Evolutionary conservation across 2,888 invertebrate species (phyloP), one percentile per base, ranked within the genome.

Genomic region (Arge pagana): DNA sequence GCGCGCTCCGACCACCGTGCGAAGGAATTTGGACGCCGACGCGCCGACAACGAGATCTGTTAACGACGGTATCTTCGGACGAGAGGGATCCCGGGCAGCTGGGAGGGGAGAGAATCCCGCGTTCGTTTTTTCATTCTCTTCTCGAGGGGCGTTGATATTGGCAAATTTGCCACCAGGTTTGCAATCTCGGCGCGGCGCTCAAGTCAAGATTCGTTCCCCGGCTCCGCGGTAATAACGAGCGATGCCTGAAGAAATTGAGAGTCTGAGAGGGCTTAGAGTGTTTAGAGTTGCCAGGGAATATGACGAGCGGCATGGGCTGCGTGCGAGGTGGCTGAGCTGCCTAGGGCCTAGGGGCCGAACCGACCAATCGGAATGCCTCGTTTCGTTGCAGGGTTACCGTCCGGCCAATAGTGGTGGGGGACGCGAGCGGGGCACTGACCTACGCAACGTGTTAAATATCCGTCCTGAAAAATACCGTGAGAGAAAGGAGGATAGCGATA

Each of bases 401-500:
- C 64, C 70, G 68, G 66, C 71, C 73, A 72, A 72, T 72, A 66
- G 66, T 65, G 63, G 67, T 67, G 67, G 68, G 65, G 67, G 61
- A 56, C 62, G 56, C 54, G 53, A 59, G 36, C 66, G 66, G 74
- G 75, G 74, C 70, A 72, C 68, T 70, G 75, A 74, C 75, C 74
- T 72, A 65, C 66, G 68, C 72, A 69, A 69, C 71, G 74, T 74
- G 75, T 73, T 74, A 75, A 75, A 75, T 74, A 74, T 74, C 72
- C 70, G 71, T 73, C 72, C 73, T 72, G 74, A 74, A 75, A 75
- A 75, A 73, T 74, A 73, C 68, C 65, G 62, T 62, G 59, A 10
- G 31, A 15, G 30, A 48, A 33, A 50, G 54, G 37, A 48, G 48
- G 43, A 21, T 18, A 43, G 56, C 53, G 49, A 53, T 39, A 52